phyloP scores from a whole-genome alignment of 2,113 vertebrate species.

The Oophaga pumilio region DNA sequence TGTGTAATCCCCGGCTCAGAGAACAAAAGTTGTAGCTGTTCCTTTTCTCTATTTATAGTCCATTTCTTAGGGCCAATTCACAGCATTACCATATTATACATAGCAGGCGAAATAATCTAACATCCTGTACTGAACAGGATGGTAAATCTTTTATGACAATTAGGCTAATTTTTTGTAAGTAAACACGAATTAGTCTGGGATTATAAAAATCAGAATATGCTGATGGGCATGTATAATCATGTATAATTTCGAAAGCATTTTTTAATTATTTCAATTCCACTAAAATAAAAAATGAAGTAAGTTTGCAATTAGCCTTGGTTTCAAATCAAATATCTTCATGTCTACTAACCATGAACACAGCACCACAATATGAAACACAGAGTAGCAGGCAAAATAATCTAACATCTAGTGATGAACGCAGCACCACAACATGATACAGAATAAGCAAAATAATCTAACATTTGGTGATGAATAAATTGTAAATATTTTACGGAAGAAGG shows the following conservation, averaged over 20 bases:
- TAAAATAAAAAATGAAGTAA: neutral
- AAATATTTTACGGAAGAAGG: no score
- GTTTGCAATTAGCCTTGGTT: neutral
- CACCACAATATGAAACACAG: no score
- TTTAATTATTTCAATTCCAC: neutral
- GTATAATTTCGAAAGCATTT: neutral
- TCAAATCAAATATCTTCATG: neutral
- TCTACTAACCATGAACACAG: no score
- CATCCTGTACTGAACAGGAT: neutral
- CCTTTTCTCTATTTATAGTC: slow-evolving; percentile 16
- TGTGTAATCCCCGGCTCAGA: neutral
- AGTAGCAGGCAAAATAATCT: no score
- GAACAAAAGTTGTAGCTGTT: slow-evolving; percentile 23
- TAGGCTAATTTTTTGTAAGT: slow-evolving; percentile 32
- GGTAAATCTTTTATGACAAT: slow-evolving; percentile 16
- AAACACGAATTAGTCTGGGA: slow-evolving; percentile 26
- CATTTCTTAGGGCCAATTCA: neutral
- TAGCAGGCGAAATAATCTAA: neutral
- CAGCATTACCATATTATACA: slow-evolving; percentile 6
- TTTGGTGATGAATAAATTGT: no score
- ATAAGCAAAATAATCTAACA: no score
- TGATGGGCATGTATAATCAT: neutral
- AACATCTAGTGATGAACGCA: no score
- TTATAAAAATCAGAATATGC: neutral
- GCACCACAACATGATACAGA: no score